These are phyloP conservation scores for Falco concolor DNA, from an alignment of 2,797 vertebrate species.

Conservation along the genomic window DNA sequence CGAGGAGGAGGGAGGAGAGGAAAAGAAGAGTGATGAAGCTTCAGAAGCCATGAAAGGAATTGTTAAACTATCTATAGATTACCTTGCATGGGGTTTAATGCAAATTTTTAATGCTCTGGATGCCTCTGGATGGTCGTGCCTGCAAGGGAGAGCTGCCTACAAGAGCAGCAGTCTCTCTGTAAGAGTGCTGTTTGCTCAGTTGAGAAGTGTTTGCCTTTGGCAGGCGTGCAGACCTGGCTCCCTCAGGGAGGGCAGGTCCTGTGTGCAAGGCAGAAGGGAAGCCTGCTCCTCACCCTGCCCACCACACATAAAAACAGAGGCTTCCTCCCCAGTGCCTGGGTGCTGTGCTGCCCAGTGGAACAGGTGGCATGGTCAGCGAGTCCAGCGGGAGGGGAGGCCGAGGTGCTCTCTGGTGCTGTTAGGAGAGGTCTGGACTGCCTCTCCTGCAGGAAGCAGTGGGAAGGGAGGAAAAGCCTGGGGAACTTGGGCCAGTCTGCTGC, in stretches of 20 bases:
- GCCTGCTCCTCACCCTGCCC: rapidly evolving
- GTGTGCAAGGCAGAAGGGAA: neutral
- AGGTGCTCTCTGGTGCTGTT: neutral
- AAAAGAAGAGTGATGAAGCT: neutral
- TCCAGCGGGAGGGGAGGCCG: neutral
- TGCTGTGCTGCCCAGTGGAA: neutral
- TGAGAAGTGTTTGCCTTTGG: neutral
- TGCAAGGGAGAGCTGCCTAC: neutral
- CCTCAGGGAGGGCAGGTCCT: neutral
- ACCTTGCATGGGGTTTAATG: neutral
- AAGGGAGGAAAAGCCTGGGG: neutral
- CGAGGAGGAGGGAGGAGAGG: neutral
- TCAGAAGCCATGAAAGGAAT: neutral
- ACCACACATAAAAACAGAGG: neutral
- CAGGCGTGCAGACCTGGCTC: neutral
- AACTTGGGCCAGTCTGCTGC: neutral
- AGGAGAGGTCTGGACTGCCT: neutral
- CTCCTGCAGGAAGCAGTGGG: neutral
- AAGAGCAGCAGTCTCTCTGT: neutral
- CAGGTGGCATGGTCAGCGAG: neutral
- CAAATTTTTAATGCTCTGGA: neutral
- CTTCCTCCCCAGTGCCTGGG: neutral
- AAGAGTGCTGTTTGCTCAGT: neutral
- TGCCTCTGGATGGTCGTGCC: neutral
- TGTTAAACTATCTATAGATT: neutral